Evolutionary conservation across 2,888 invertebrate genomes (phyloP).

Genomic region (Lottia scabra): DNA sequence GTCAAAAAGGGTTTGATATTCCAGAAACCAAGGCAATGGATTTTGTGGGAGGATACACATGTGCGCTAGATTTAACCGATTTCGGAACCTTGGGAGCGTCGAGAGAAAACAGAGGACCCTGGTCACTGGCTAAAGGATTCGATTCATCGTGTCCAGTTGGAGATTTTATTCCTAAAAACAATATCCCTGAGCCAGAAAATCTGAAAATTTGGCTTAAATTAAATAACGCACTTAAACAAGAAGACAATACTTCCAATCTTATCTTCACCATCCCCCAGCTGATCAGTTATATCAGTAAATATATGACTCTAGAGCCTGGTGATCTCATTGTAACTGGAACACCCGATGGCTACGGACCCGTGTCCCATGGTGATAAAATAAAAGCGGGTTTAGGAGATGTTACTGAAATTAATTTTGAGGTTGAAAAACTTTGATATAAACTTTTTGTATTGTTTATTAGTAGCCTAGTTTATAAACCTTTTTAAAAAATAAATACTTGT

Average conservation of each 20-base stretch:
- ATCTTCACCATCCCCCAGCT: conserved; percentile 77
- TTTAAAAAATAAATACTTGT: no score
- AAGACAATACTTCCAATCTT: conserved; percentile 78
- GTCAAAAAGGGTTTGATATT: conserved; percentile 75
- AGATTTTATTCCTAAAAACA: conserved; percentile 73
- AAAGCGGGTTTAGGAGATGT: conserved; percentile 73
- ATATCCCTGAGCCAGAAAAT: conserved; percentile 52
- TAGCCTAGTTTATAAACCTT: no score
- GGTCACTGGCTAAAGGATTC: conserved; percentile 83
- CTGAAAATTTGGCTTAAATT: conserved; percentile 65
- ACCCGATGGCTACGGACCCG: conserved; percentile 77
- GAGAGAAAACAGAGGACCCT: conserved; percentile 74
- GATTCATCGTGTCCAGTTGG: conserved; percentile 84
- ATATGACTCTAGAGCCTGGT: conserved; percentile 79
- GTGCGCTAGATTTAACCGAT: conserved; percentile 81
- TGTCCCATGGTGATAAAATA: conserved; percentile 77
- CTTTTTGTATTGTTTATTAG: no score
- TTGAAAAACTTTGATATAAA: conserved; percentile 25
- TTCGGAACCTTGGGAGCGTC: no score
- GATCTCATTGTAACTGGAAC: conserved; percentile 84
- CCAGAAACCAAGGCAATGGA: conserved; percentile 72
- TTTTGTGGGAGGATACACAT: conserved; percentile 78
- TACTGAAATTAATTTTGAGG: conserved; percentile 52
- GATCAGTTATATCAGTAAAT: conserved; percentile 77
- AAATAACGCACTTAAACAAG: conserved; percentile 75